Base-by-base conservation (phyloP, 2,113 vertebrate species). In the Terrapene triunguis region DNA sequence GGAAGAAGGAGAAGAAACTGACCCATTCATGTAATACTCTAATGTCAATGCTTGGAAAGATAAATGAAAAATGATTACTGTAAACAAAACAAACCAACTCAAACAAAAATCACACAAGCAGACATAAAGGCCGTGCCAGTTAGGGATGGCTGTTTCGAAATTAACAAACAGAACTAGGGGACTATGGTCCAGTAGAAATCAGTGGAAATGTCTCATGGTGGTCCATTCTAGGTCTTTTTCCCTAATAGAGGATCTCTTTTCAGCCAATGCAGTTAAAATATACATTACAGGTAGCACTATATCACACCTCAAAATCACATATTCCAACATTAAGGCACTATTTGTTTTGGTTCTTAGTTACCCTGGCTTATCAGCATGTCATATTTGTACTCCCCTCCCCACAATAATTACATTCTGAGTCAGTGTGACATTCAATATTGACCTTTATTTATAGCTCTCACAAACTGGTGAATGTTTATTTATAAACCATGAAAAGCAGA, bases 291-390 rank as follows among this genome's bases (percentile, higher is more conserved):
- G 27, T 44, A 94, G 76, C 48, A 92, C 78, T 93, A 94, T 95
- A 93, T 97, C 90, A 94, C 54, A 90, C 92, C 87, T 1, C 25
- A 76, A 97, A 98, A 97, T 96, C 96, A 95, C 72, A 96, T 97
- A 97, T 97, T 97, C 92, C 84, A 91, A 80, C 85, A 88, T 81
- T 96, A 92, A 97, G 94, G 85, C 88, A 88, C 76, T 95, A 97
- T 98, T 97, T 13, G 57, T 95, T 97, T 97, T 96, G 94, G 92
- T 76, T 95, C 97, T 94, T 97, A 98, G 97, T 98, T 98, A 97
- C 96, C 96, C 89, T 92, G 88, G 81, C 88, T 94, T 96, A 97
- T 95, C 95, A 96, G 93, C 81, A 93, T 95, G 95, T 96, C 95
- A 96, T 96, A 97, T 96, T 97, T 81, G 85, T 79, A 55, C 59